Percentiles rank a stretch among this genome's conserved stretches.
phyloP scores from a whole-genome alignment of 2,113 vertebrate genomes.

The human region GRCh38 chr7:97419001-97419500 shows the following conservation, averaged over 20 bases:
- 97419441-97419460: neutral
- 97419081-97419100: neutral
- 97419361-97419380: neutral
- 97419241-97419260: neutral
- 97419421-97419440: neutral
- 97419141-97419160: neutral
- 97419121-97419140: neutral
- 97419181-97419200: neutral
- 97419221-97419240: neutral
- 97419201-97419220: neutral
- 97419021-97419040: neutral
- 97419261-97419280: neutral
- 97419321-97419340: neutral
- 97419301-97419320: neutral
- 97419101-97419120: neutral
- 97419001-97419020: neutral
- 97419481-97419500: neutral
- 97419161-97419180: neutral
- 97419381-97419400: neutral
- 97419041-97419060: neutral
- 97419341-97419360: neutral
- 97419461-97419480: neutral
- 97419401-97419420: neutral
- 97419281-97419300: neutral
- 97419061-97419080: neutral